Evolutionary conservation across 2,113 vertebrate species (phyloP), one percentile per base, ranked within the genome.

Genomic region (Corydoras maculifer): DNA sequence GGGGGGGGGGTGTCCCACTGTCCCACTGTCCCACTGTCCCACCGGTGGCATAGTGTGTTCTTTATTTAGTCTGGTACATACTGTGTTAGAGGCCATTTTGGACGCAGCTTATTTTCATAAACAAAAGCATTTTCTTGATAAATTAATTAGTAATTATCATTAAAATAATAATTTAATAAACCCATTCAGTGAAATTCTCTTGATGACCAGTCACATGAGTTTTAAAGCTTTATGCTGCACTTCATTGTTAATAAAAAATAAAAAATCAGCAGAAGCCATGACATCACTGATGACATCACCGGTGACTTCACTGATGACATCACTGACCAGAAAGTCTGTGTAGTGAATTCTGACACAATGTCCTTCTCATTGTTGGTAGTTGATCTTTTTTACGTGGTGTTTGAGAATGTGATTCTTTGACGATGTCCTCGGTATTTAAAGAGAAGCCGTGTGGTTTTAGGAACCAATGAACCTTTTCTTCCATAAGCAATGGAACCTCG

Each of bases 351-450:
- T 79, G 76, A 84, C 83, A 80, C 73, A 75, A 79, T 80, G 79
- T 68, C 83, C 75, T 79, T 85, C 82, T 73, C 70, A 43, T 43
- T 43, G 1, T 78, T 70, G 65, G 73, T 49, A 29, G 79, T 77
- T 81, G 82, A 80, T 73, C 30, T 70, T 62, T 62, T 81, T 77
- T 83, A 78, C 79, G 30, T 32, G 9, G 4, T 66, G 4, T 51
- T 65, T 8, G 68, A 85, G 78, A 86, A 79, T 87, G 87, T 89
- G 85, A 75, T 87, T 83, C 87, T 86, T 85, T 86, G 83, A 86
- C 81, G 80, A 74, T 88, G 83, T 80, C 72, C 70, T 86, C 85
- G 68, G 74, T 77, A 15, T 74, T 77, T 62, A 78, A 65, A 75
- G 55, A 81, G 77, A 49, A 71, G 73, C 82, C 77, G 79, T 87